Evolutionary conservation across 1,140 invertebrate species (phyloP).

Genomic region (Bombus pascuorum): DNA sequence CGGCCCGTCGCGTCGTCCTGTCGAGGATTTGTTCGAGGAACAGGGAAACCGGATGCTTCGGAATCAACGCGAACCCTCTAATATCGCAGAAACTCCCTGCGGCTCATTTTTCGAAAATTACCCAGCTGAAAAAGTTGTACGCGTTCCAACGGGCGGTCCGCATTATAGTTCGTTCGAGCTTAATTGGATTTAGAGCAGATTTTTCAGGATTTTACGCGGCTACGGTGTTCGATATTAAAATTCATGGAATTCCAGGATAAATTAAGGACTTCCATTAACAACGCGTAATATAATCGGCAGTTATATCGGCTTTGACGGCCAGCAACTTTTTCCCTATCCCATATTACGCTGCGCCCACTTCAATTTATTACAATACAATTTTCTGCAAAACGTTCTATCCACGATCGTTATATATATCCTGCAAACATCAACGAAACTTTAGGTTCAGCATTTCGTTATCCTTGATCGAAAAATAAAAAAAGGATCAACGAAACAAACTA

Average conservation of each 20-base stretch:
- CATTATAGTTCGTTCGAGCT: neutral
- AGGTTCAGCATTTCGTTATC: neutral
- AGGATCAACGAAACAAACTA: no score
- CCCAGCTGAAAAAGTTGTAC: neutral
- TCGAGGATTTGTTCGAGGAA: neutral
- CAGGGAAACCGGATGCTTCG: neutral
- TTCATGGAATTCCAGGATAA: neutral
- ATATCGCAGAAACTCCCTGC: neutral
- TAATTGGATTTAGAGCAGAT: neutral
- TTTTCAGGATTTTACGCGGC: neutral
- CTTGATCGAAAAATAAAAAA: neutral
- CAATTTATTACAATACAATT: neutral
- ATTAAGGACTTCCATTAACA: neutral
- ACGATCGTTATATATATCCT: neutral
- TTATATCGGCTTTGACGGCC: neutral
- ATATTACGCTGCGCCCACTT: neutral
- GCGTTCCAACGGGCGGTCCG: no score
- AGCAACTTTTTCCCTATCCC: neutral
- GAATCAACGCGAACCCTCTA: neutral
- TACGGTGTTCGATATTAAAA: slow-evolving; percentile 7
- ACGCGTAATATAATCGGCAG: neutral
- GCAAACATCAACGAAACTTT: neutral
- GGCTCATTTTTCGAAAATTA: slow-evolving; percentile 7
- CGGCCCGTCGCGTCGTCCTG: neutral
- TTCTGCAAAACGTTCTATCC: neutral